A percentile compares a stretch with the other conserved stretches of the same genome.
phyloP scores from a whole-genome alignment of 2,113 vertebrate genomes.

The Lycaon pictus region DNA sequence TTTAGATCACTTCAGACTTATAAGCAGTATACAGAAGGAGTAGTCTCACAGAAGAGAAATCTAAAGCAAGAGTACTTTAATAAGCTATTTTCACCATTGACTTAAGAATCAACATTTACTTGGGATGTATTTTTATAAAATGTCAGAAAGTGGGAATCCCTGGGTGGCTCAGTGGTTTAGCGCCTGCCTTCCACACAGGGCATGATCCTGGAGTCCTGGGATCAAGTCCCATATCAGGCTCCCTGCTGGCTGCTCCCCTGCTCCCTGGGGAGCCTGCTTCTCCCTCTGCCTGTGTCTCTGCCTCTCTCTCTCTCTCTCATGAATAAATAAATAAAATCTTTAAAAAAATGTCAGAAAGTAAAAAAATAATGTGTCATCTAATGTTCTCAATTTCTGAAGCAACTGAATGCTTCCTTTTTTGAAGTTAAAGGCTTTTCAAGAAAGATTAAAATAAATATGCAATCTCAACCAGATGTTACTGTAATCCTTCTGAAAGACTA shows the following conservation, averaged over 20 bases:
- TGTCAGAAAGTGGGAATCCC: slow-evolving; percentile 65
- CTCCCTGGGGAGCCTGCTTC: no score
- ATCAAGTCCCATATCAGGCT: no score
- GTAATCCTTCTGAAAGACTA: slow-evolving; percentile 63
- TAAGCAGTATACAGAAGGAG: slow-evolving; percentile 83
- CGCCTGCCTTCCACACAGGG: no score
- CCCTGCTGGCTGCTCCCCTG: no score
- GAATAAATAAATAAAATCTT: no score
- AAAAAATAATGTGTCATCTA: slow-evolving; percentile 72
- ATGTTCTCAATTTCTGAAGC: slow-evolving; percentile 75
- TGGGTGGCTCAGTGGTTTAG: no score
- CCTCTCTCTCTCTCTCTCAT: no score
- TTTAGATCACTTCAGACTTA: slow-evolving; percentile 86
- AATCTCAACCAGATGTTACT: slow-evolving; percentile 59
- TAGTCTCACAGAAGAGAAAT: slow-evolving; percentile 81
- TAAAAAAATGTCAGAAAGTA: slow-evolving; percentile 71
- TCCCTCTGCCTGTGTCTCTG: no score
- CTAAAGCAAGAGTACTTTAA: slow-evolving; percentile 83
- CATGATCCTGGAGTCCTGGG: no score
- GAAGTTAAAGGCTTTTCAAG: slow-evolving; percentile 79
- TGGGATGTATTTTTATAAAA: slow-evolving; percentile 81
- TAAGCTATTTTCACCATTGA: slow-evolving; percentile 84
- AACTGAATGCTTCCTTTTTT: slow-evolving; percentile 78
- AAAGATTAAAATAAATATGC: slow-evolving; percentile 67
- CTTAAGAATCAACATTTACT: slow-evolving; percentile 82